Conservation (phyloP, 1,140 invertebrate genomes). For the Paracyclopina nana region DNA sequence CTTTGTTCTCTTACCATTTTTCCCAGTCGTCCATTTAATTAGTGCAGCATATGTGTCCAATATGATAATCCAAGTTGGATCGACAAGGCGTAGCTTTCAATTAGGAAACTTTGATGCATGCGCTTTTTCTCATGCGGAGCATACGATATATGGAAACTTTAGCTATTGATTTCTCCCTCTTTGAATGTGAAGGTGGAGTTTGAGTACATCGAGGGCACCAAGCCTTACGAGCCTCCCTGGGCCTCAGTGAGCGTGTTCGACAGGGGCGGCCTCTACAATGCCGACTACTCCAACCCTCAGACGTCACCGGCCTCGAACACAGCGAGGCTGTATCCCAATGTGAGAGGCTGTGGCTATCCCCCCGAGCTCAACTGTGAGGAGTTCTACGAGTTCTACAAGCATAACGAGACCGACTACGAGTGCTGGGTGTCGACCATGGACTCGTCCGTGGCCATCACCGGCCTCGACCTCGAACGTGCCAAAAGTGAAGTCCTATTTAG, state of each 20-base stretch:
- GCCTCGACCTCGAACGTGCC: slow-evolving; percentile 3
- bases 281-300: slow-evolving; percentile 8
- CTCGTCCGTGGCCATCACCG: slow-evolving; percentile 9
- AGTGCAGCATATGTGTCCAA: no score
- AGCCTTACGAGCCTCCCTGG: slow-evolving; percentile 14
- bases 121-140: no score
- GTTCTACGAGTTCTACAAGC: slow-evolving; percentile 8
- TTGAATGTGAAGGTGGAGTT: no score
- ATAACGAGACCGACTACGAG: neutral
- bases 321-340: slow-evolving; percentile 23
- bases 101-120: no score
- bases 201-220: neutral
- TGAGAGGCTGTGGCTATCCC: slow-evolving; percentile 25
- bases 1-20: no score
- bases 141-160: no score
- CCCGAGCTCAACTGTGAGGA: slow-evolving; percentile 22
- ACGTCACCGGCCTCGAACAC: slow-evolving; percentile 4
- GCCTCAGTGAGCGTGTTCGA: slow-evolving; percentile 16
- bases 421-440: slow-evolving; percentile 15
- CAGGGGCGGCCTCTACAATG: slow-evolving; percentile 15
- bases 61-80: no score
- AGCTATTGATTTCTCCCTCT: no score
- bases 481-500: slow-evolving; percentile 15
- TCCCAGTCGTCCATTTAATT: no score
- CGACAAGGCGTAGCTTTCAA: no score